A percentile compares a stretch with the other conserved stretches of the same genome.
Conservation (phyloP, 1,140 invertebrate species). For the Melanaphis sacchari region DNA sequence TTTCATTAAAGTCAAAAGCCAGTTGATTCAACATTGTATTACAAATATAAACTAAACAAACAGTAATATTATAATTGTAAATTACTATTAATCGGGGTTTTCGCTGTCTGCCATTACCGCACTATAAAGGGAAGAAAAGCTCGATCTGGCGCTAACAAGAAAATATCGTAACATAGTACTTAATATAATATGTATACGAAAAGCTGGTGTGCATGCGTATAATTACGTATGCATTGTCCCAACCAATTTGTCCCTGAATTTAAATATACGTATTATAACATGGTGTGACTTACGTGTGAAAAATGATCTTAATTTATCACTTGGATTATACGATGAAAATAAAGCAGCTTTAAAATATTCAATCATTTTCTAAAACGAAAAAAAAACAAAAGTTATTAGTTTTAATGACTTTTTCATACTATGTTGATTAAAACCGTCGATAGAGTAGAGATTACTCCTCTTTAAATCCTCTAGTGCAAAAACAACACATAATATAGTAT, state of each 20-base stretch:
- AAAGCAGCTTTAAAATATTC: neutral
- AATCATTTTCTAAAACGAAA: neutral
- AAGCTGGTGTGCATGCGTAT: neutral
- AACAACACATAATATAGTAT: neutral
- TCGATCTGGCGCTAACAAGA: neutral
- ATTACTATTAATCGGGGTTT: conserved; percentile 12
- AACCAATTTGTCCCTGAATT: neutral
- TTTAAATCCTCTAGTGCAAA: neutral
- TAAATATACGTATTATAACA: neutral
- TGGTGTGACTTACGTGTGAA: neutral
- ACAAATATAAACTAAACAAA: neutral
- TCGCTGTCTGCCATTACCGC: neutral
- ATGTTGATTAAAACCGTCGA: too few relatives aligned
- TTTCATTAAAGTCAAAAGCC: conserved; percentile 4
- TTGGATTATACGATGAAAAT: neutral
- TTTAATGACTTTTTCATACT: neutral
- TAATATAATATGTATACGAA: neutral
- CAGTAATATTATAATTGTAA: conserved; percentile 25
- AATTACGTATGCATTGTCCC: conserved; percentile 1
- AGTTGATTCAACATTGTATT: neutral
- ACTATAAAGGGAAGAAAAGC: neutral
- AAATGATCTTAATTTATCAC: neutral
- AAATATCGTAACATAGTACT: neutral
- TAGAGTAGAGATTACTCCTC: neutral
- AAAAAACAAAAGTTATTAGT: neutral